These are phyloP conservation scores for Pomacea maculata DNA, from an alignment of 1,140 invertebrate species.

Conservation along the genomic window DNA sequence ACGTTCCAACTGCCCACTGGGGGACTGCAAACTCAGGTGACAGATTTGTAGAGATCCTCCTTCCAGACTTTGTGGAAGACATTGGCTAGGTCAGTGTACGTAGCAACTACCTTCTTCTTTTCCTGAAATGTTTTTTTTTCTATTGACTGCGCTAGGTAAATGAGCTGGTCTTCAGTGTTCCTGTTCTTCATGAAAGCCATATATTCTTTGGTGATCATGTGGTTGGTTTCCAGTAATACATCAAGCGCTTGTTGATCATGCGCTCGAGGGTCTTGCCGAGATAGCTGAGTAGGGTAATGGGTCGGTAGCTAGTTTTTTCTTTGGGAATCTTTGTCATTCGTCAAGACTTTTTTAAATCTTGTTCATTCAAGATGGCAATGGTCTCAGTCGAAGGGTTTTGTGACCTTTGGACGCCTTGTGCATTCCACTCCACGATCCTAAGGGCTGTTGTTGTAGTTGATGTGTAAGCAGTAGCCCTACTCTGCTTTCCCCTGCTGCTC, in stretches of 20 bases:
- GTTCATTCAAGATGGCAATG: too few relatives aligned
- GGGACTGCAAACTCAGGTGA: too few relatives aligned
- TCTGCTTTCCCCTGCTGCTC: too few relatives aligned
- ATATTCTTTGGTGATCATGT: slow-evolving; percentile 1
- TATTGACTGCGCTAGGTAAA: neutral
- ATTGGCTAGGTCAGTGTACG: slow-evolving; percentile 20
- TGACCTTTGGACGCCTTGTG: too few relatives aligned
- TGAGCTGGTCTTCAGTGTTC: slow-evolving; percentile 3
- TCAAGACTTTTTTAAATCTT: neutral
- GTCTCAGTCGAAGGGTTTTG: too few relatives aligned
- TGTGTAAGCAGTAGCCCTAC: too few relatives aligned
- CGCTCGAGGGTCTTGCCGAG: slow-evolving; percentile 7
- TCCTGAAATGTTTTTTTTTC: slow-evolving; percentile 19
- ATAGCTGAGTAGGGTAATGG: slow-evolving; percentile 10
- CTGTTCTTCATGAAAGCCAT: neutral
- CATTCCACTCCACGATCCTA: too few relatives aligned
- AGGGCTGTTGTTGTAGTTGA: too few relatives aligned
- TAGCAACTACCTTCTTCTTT: slow-evolving; percentile 19
- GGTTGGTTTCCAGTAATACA: neutral
- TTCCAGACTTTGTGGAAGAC: slow-evolving; percentile 29
- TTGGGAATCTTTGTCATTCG: neutral
- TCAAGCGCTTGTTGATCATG: slow-evolving; percentile 9
- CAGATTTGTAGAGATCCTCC: neutral
- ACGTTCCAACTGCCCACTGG: too few relatives aligned
- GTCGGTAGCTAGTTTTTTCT: slow-evolving; percentile 9